phyloP scores from a whole-genome alignment of 2,113 vertebrate genomes.

The Formicarius rufipectus region DNA sequence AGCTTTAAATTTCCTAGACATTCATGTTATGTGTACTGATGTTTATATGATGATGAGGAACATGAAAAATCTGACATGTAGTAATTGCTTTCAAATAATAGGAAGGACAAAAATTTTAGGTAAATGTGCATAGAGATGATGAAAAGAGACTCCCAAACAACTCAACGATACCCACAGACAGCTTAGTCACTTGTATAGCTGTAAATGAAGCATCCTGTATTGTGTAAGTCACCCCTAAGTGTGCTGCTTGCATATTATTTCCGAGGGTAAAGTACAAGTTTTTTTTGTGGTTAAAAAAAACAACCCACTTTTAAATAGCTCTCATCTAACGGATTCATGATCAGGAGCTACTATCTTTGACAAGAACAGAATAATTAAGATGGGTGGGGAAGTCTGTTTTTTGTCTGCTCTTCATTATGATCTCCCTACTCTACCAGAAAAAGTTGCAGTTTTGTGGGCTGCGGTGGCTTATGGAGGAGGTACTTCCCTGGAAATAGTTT shows the following conservation, averaged over 20 bases:
- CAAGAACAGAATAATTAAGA: too few relatives aligned
- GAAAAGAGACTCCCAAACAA: neutral
- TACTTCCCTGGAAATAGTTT: neutral
- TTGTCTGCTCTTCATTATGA: neutral
- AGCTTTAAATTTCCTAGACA: neutral
- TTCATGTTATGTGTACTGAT: accelerated
- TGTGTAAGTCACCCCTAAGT: too few relatives aligned
- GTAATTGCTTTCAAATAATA: neutral
- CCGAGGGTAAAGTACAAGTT: neutral
- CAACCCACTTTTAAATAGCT: neutral
- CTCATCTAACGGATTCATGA: accelerated
- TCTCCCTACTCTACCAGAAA: neutral
- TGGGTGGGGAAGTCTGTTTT: too few relatives aligned
- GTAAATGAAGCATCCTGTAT: neutral
- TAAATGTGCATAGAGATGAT: neutral
- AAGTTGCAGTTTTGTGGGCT: neutral
- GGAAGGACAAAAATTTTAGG: neutral
- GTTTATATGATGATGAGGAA: neutral
- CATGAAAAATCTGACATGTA: neutral
- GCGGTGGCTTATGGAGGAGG: neutral
- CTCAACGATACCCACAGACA: neutral
- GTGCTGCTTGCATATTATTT: neutral
- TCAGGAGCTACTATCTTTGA: neutral
- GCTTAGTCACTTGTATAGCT: neutral
- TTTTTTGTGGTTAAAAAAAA: neutral